Evolutionary conservation across 2,888 invertebrate genomes (phyloP).

Genomic region (Orthonevra nobilis): DNA sequence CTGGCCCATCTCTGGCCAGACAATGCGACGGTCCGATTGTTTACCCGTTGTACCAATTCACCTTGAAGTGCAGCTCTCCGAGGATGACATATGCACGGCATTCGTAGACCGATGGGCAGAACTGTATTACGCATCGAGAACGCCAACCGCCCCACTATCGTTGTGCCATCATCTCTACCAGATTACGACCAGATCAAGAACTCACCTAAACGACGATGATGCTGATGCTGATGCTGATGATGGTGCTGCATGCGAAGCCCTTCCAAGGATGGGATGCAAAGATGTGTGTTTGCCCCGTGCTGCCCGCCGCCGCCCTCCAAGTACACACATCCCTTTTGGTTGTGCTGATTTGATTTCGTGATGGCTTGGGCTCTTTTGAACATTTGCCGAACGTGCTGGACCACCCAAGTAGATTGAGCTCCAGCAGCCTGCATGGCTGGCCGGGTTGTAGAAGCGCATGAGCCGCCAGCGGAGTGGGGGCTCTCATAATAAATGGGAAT

Average conservation of each 20-base stretch:
- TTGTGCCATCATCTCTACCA: conserved; percentile 56
- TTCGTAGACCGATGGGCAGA: conserved; percentile 56
- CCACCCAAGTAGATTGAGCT: conserved; percentile 70
- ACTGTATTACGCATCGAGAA: conserved; percentile 63
- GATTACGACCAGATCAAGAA: conserved; percentile 64
- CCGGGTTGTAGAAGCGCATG: conserved; percentile 2
- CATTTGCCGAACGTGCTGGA: conserved; percentile 71
- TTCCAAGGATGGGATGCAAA: conserved; percentile 54
- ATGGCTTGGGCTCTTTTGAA: conserved; percentile 69
- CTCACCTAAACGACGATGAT: conserved; percentile 66
- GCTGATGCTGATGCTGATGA: conserved; percentile 35
- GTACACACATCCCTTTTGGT: conserved; percentile 60
- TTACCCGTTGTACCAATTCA: conserved; percentile 69
- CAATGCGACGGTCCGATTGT: conserved; percentile 69
- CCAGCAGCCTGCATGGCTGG: conserved; percentile 69
- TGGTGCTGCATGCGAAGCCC: conserved; percentile 19
- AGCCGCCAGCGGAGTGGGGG: conserved; percentile 41
- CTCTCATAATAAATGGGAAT: conserved; percentile 70
- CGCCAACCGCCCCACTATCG: conserved; percentile 39
- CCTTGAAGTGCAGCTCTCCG: conserved; percentile 66
- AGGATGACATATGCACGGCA: conserved; percentile 64
- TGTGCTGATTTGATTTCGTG: conserved; percentile 71
- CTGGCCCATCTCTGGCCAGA: conserved; percentile 45
- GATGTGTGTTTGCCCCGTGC: conserved; percentile 55
- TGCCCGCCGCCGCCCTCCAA: conserved; percentile 1